Evolutionary conservation across 2,888 invertebrate species (phyloP).

Genomic region (Invenusta paracnida): DNA sequence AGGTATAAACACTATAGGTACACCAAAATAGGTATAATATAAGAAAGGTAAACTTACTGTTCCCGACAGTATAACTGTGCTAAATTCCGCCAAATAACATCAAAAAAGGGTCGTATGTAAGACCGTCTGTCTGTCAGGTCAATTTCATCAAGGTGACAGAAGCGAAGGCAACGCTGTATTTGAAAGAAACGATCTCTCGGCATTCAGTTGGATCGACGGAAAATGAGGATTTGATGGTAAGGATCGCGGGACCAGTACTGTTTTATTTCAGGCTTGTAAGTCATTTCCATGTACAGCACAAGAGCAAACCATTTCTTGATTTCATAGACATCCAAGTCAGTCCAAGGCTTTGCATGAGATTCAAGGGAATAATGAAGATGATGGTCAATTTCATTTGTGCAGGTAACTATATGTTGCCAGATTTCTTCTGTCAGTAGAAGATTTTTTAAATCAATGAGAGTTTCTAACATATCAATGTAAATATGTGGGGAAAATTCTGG

Average conservation of each 20-base stretch:
- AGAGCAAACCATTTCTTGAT: slow-evolving; percentile 2
- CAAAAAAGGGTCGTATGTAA: neutral
- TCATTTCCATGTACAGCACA: neutral
- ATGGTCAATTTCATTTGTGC: neutral
- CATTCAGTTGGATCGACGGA: neutral
- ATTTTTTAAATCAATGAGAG: neutral
- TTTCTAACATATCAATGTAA: neutral
- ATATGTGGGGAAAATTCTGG: slow-evolving; percentile 1
- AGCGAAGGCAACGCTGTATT: neutral
- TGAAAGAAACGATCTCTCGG: neutral
- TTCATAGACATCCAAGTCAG: neutral
- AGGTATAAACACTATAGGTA: neutral
- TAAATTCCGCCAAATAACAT: neutral
- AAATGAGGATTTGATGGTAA: neutral
- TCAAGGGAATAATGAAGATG: neutral
- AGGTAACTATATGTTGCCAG: neutral
- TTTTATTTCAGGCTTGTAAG: neutral
- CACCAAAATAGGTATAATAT: neutral
- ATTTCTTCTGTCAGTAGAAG: neutral
- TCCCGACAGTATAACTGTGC: neutral
- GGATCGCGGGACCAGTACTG: slow-evolving; percentile 3
- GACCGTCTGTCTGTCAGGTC: neutral
- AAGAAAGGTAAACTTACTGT: neutral
- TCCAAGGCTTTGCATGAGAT: neutral
- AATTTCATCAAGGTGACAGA: neutral